Percentiles rank a stretch among this genome's conserved stretches.
Evolutionary conservation across 1,140 invertebrate genomes (phyloP).

Genomic region (Dreissena polymorpha): DNA sequence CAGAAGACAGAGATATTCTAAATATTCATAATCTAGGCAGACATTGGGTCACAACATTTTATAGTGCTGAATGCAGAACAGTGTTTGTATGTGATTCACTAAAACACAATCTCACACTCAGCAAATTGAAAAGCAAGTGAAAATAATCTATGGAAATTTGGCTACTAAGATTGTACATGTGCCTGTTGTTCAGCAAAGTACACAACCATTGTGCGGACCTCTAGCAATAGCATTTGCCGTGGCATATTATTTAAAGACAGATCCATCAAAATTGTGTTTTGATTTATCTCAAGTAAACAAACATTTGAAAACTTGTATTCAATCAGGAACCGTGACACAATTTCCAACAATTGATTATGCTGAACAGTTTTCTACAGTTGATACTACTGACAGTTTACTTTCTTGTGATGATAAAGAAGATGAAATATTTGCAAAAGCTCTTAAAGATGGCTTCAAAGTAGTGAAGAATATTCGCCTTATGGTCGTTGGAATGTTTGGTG

Average conservation of each 20-base stretch:
- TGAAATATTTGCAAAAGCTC: too few species aligned
- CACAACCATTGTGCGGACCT: slow-evolving; percentile 14
- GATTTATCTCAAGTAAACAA: slow-evolving; percentile 10
- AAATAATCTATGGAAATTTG: slow-evolving; percentile 14
- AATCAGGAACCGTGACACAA: neutral
- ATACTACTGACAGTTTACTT: neutral
- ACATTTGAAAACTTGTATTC: neutral
- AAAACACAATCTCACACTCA: slow-evolving; percentile 1
- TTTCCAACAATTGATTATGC: neutral
- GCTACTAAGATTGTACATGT: slow-evolving; percentile 1
- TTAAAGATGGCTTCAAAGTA: too few species aligned
- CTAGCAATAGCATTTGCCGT: slow-evolving; percentile 17
- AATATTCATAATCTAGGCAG: neutral
- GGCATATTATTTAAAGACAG: slow-evolving; percentile 10
- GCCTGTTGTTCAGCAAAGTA: slow-evolving; percentile 11
- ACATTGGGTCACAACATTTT: slow-evolving; percentile 17
- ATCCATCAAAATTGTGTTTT: slow-evolving; percentile 6
- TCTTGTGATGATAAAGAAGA: too few species aligned
- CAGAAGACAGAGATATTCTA: slow-evolving; percentile 10
- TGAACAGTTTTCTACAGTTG: slow-evolving; percentile 2
- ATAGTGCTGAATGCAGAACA: neutral
- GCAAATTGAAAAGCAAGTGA: slow-evolving; percentile 11
- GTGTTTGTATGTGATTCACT: slow-evolving; percentile 10
- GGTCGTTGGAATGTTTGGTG: slow-evolving; percentile 46
- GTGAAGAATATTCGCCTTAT: slow-evolving; percentile 24